phyloP scores from a whole-genome alignment of 2,888 invertebrate genomes.

The Drepana falcataria region DNA sequence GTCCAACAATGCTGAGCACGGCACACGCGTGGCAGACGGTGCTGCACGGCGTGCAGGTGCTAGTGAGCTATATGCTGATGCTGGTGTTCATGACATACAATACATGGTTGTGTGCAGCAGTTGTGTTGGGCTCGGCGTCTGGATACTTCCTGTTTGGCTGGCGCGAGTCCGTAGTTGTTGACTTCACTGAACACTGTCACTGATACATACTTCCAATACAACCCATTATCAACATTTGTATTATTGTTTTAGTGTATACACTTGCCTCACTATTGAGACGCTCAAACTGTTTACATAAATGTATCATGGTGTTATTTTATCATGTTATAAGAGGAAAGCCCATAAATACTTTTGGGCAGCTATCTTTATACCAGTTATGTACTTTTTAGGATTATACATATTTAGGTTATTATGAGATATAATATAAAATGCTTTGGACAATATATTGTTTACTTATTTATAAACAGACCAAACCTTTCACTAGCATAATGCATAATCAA shows the following conservation, averaged over 20 bases:
- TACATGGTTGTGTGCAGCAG: conserved; percentile 93
- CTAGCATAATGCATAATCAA: no score
- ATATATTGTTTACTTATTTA: conserved; percentile 21
- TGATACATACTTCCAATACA: conserved; percentile 61
- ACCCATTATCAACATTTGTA: no score
- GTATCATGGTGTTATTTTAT: conserved; percentile 57
- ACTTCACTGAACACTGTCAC: conserved; percentile 97
- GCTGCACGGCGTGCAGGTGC: conserved; percentile 93
- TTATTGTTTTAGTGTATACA: conserved; percentile 45
- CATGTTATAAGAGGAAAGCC: conserved; percentile 62
- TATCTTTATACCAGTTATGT: conserved; percentile 67
- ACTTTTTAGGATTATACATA: conserved; percentile 50
- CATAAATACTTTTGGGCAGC: conserved; percentile 47
- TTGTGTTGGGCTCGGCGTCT: conserved; percentile 91
- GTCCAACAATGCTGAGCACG: conserved; percentile 89
- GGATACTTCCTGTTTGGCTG: conserved; percentile 98
- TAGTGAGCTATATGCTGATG: conserved; percentile 96
- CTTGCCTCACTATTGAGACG: conserved; percentile 48
- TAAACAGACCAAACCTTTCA: no score
- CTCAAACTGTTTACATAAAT: conserved; percentile 48
- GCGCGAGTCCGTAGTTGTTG: conserved; percentile 95
- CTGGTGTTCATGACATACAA: conserved; percentile 98
- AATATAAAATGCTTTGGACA: conserved; percentile 51
- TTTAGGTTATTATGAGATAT: conserved; percentile 53
- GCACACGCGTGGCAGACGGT: conserved; percentile 92